Base-by-base conservation (phyloP, 2,113 vertebrate species). In the Tympanuchus pallidicinctus region DNA sequence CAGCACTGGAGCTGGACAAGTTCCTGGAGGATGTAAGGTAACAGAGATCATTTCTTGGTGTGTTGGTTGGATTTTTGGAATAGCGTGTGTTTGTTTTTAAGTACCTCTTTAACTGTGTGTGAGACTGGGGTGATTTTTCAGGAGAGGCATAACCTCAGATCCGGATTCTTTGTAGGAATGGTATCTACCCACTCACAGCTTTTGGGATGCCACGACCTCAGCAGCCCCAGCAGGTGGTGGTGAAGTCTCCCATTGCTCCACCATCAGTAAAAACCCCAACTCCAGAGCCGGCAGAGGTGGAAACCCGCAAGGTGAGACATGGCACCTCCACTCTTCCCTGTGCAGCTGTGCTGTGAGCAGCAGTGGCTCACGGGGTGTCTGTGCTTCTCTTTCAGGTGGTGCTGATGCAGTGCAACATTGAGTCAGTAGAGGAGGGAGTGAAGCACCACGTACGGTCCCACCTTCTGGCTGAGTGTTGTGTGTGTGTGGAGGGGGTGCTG, bases 381-480 rank as follows among this genome's bases (percentile, higher is more conserved):
- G 21, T 86, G 47, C 59, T 54, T 85, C 66, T 80, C 13, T 87
- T 85, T 2, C 96, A 99, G 99, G 99, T 99, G 82, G 98, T 99
- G 70, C 98, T 99, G 97, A 99, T 99, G 99, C 99, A 99, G 96
- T 99, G 99, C 94, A 99, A 99, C 97, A 99, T 99, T 4, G 99
- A 99, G 96, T 98, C 99, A 0, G 99, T 99, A 34, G 99, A 99
- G 36, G 99, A 99, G 88, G 99, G 99, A 1, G 97, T 98, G 40
- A 99, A 99, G 94, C 99, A 99, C 92, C 99, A 99, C 0, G 99
- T 99, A 97, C 57, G 99, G 96, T 79, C 69, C 32, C 9, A 5
- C 3, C 6, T 30, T 30, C 63, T 69, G n/a, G 2, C 79, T 63
- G 36, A 15, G 45, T 16, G 0, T 17, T 11, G 17, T 1, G 40